Conservation (phyloP, 2,113 vertebrate species). For the Climacteris rufus region DNA sequence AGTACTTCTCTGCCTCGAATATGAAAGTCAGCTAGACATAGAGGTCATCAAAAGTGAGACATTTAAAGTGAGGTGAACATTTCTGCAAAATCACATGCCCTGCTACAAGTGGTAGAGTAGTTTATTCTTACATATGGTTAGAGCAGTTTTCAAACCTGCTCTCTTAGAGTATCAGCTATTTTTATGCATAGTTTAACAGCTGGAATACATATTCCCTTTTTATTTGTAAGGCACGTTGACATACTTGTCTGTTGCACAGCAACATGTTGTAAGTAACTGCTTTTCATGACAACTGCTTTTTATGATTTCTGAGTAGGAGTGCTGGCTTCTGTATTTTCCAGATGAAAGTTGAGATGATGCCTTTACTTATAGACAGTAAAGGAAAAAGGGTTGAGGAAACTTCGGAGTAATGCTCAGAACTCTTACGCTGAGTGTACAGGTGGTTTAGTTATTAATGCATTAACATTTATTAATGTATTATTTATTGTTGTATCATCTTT, state of each 20-base stretch:
- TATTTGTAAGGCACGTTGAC: neutral
- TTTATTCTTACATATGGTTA: too few species aligned
- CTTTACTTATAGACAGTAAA: neutral
- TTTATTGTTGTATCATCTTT: neutral
- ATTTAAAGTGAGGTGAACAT: neutral
- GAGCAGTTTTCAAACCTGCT: neutral
- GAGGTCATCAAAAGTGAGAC: neutral
- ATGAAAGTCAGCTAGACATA: neutral
- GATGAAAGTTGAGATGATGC: neutral
- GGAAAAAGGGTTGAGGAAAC: neutral
- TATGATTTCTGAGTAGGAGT: slow-evolving; percentile 27
- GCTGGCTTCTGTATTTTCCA: slow-evolving; percentile 27
- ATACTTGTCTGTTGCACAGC: slow-evolving; percentile 31
- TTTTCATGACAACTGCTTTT: slow-evolving; percentile 26
- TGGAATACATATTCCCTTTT: slow-evolving; percentile 18
- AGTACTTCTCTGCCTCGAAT: neutral
- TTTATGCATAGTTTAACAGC: slow-evolving; percentile 2
- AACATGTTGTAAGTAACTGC: neutral
- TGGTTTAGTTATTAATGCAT: neutral
- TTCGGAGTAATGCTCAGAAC: neutral
- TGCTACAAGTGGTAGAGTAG: neutral
- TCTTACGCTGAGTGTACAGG: neutral
- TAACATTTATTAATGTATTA: neutral
- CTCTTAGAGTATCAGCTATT: neutral
- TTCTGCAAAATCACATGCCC: neutral